Conservation (phyloP, 2,888 invertebrate genomes). For the Zygogramma bicolorata region DNA sequence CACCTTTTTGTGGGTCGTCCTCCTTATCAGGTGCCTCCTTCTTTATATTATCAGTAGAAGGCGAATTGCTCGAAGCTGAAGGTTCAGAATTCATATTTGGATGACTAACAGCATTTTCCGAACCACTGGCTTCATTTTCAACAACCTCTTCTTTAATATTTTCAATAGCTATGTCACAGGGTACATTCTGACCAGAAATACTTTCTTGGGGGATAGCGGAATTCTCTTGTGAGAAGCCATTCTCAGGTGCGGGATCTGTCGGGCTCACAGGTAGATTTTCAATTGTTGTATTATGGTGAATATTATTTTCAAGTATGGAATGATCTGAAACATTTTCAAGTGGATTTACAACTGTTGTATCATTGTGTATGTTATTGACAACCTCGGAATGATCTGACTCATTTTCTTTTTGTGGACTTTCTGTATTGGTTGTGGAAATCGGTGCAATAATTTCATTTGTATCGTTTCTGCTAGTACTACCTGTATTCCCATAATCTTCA, state of each 20-base stretch:
- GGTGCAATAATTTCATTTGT: not conserved
- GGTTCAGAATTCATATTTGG: not conserved
- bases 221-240: not conserved
- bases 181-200: not conserved
- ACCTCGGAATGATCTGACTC: not conserved
- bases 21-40: slow-evolving; percentile 27
- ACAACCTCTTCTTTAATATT: not conserved
- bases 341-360: not conserved
- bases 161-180: not conserved
- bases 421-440: not conserved
- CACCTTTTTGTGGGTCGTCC: not conserved
- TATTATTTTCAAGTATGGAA: not conserved
- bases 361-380: not conserved
- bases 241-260: not conserved
- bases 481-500: slow-evolving; percentile 21
- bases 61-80: not conserved
- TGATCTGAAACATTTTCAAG: not conserved
- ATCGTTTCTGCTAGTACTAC: not conserved
- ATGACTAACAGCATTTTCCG: not conserved
- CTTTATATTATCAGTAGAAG: not conserved
- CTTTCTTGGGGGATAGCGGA: not conserved
- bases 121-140: not conserved
- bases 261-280: not conserved
- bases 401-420: not conserved
- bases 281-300: not conserved